Evolutionary conservation across 2,797 vertebrate genomes (phyloP).

Genomic region (Salarias fasciatus): DNA sequence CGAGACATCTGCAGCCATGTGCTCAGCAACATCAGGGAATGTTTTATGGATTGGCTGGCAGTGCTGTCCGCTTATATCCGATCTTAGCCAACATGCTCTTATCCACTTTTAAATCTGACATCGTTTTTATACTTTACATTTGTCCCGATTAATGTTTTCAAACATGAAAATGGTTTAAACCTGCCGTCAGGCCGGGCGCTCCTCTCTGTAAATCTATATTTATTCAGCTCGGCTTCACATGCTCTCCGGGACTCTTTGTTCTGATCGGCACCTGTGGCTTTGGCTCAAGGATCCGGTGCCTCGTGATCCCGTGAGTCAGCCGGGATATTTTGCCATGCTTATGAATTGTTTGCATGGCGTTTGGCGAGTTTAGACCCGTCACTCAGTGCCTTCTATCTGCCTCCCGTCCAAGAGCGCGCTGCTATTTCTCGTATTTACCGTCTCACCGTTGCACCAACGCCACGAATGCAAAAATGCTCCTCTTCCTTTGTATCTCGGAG

Average conservation of each 20-base stretch:
- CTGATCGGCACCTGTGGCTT: constrained; percentile 58
- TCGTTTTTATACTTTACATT: constrained; percentile 17
- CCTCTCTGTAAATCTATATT: constrained; percentile 45
- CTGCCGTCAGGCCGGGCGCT: too few species aligned
- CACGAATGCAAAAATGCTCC: constrained; percentile 8
- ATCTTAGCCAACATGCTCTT: constrained; percentile 11
- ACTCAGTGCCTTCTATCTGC: constrained; percentile 12
- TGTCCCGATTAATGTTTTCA: constrained; percentile 13
- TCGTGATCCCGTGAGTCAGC: constrained; percentile 32
- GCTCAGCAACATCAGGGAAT: constrained; percentile 35
- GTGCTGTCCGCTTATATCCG: constrained; percentile 16
- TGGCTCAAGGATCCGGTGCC: constrained; percentile 19
- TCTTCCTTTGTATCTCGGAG: constrained; percentile 19
- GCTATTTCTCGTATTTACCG: background rate
- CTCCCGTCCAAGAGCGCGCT: too few species aligned
- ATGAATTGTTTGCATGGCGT: constrained; percentile 16
- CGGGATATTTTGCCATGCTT: constrained; percentile 21
- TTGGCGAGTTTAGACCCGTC: constrained; percentile 33
- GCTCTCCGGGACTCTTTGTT: constrained; percentile 32
- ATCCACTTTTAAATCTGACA: constrained; percentile 39
- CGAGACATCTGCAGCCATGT: constrained; percentile 52
- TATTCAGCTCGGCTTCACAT: constrained; percentile 34
- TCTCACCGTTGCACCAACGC: constrained; percentile 13
- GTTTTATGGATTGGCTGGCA: constrained; percentile 26
- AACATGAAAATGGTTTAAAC: background rate